Evolutionary conservation across 2,113 vertebrate genomes (phyloP).

Genomic region (Tapirus terrestris): DNA sequence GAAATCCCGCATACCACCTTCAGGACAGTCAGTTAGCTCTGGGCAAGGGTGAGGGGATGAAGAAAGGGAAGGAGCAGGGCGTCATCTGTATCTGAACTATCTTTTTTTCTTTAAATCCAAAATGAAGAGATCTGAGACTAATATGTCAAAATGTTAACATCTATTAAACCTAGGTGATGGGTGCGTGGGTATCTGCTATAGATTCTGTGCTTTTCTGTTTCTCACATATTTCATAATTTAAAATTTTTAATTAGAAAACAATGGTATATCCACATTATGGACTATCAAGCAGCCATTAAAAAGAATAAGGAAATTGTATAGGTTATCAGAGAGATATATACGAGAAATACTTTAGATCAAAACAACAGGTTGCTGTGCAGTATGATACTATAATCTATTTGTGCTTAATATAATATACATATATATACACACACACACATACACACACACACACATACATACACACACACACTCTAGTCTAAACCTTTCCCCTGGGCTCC

Average conservation of each 20-base stretch:
- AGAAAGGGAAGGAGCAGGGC: neutral
- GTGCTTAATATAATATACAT: neutral
- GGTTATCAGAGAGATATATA: neutral
- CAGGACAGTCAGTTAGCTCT: neutral
- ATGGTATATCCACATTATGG: neutral
- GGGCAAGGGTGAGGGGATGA: neutral
- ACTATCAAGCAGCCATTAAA: neutral
- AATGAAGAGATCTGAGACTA: neutral
- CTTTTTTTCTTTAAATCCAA: neutral
- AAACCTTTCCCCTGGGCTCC: neutral
- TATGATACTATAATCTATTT: neutral
- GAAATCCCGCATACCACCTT: neutral
- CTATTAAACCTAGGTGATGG: neutral
- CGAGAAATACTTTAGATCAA: neutral
- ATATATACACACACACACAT: neutral
- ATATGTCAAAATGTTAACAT: neutral
- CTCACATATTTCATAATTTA: conserved; percentile 1
- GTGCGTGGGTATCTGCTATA: neutral
- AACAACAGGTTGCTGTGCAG: neutral
- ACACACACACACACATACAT: neutral
- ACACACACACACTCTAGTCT: neutral
- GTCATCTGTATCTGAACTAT: neutral
- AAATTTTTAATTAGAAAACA: neutral
- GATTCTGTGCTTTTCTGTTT: neutral
- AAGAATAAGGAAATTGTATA: neutral